These are phyloP conservation scores for Rhinogobius similis DNA, from an alignment of 2,113 vertebrate genomes.

Conservation along the genomic window DNA sequence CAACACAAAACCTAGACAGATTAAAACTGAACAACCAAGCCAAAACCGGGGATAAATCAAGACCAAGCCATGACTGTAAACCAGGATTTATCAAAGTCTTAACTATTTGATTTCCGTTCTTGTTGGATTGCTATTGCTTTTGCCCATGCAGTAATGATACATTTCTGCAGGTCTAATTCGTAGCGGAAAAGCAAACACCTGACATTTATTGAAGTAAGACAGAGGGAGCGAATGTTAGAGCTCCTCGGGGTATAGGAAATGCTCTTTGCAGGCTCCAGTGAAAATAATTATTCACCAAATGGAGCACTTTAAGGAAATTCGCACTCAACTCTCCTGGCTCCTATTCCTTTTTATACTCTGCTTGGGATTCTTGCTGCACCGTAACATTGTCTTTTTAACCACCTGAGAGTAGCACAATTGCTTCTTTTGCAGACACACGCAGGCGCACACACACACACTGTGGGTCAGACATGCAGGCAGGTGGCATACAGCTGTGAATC, in stretches of 20 bases:
- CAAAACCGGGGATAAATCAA: not conserved
- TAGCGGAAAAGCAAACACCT: slow-evolving; percentile 45
- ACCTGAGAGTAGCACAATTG: slow-evolving; percentile 54
- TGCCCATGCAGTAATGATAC: not conserved
- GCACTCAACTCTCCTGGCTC: slow-evolving; percentile 73
- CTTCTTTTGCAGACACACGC: slow-evolving; percentile 19
- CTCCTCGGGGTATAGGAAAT: slow-evolving; percentile 71
- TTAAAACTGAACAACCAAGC: not conserved
- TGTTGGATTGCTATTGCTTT: not conserved
- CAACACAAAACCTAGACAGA: too few relatives aligned
- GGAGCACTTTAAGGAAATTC: slow-evolving; percentile 79
- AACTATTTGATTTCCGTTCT: slow-evolving; percentile 11
- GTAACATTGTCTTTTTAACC: slow-evolving; percentile 61
- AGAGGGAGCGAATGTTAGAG: slow-evolving; percentile 25
- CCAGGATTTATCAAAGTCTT: not conserved
- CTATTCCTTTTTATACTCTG: slow-evolving; percentile 43
- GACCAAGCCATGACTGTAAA: not conserved
- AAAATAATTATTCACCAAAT: slow-evolving; percentile 81
- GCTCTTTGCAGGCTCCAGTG: slow-evolving; percentile 77
- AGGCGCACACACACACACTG: too few relatives aligned
- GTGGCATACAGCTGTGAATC: slow-evolving; percentile 53
- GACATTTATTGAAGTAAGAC: slow-evolving; percentile 41
- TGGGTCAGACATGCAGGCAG: slow-evolving; percentile 20
- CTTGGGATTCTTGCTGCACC: slow-evolving; percentile 40
- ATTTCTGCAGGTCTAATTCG: slow-evolving; percentile 14